Evolutionary conservation across 1,140 invertebrate species (phyloP), one percentile per base, ranked within the genome.

Genomic region (Macrobrachium nipponense): DNA sequence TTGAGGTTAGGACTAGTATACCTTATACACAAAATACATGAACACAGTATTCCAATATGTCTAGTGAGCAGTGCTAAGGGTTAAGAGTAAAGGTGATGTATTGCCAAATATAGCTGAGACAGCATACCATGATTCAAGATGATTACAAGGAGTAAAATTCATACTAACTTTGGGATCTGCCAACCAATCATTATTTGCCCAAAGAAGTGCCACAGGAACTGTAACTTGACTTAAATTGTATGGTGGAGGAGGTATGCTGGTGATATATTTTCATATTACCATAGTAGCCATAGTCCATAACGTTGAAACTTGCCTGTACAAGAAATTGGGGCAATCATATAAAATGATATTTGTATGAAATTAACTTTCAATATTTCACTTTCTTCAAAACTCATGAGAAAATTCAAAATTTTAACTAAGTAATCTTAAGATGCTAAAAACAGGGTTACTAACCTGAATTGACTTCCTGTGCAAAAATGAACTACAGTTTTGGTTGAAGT

Each of bases 401-500:
- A 66, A 6, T 27, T 17, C 27, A 36, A 62, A 68, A 20, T 73
- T 20, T n/a, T 12, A 0, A 7, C 20, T 20, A 14, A 4, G 20
- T n/a, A 58, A 12, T 43, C 10, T 81, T 18, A 20, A 8, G 27
- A 62, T 11, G 59, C 84, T 20, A 43, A 36, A 36, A 51, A 14
- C 59, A 43, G 17, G 27, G n/a, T 66, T 87, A 70, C 75, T 91
- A 90, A 92, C 91, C 92, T 70, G 92, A 93, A 44, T 91, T 91
- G 75, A 95, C 93, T 14, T 94, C 92, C 91, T 97, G 96, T 1
- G 92, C 94, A 89, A 94, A n/a, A 96, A 90, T 97, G 96, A 10
- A 95, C 91, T 14, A 98, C 90, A 89, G 96, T 96, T 89, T 94
- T 94, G 0, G 94, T 93, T 0, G 96, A 96, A 1, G 96, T 93